Evolutionary conservation across 2,797 vertebrate species (phyloP), one percentile per base, ranked within the genome.

Genomic region (Cyclopterus lumpus): DNA sequence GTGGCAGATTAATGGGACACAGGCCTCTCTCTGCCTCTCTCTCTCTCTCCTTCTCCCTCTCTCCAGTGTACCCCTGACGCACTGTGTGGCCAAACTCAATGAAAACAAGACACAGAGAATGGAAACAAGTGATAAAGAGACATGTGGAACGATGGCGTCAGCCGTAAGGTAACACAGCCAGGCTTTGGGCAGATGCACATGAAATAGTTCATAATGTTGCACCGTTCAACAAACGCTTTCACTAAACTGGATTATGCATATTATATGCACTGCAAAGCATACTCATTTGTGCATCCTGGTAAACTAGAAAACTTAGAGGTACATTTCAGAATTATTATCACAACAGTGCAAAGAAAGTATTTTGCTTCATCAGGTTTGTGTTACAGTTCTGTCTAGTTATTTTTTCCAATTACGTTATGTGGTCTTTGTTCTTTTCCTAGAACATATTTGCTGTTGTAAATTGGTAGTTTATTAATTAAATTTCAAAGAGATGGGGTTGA

Each of bases 1-100:
- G 94, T 90, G 89, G 87, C 85, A 89, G 86, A 93, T 94, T 91
- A 93, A 92, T 92, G 88, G 91, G 84, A 85, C 63, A 51, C 85
- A 88, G 90, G 87, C 80, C 90, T 90, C 88, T 69, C 84, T 68
- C 73, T 67, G 79, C 30, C 77, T 60, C 82, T 70, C 65, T 38
- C 36, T 38, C 36, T 8, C 71, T 26, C 51, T 42, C 67, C 49
- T 74, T 61, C 72, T 75, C 64, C 60, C 74, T 75, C 63, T 72
- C 58, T 62, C 36, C 68, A 75, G 80, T 76, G 77, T 65, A 75
- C 82, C 83, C 78, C 80, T 67, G 80, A 82, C 87, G 22, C 84
- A 89, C 86, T 70, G 64, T 85, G 88, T 90, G 80, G 86, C 88
- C 90, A 92, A 91, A 92, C 86, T 71, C 79, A 55, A 73, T 84